These are phyloP conservation scores for Sakesphorus luctuosus DNA, from an alignment of 2,113 vertebrate genomes.

Conservation along the genomic window DNA sequence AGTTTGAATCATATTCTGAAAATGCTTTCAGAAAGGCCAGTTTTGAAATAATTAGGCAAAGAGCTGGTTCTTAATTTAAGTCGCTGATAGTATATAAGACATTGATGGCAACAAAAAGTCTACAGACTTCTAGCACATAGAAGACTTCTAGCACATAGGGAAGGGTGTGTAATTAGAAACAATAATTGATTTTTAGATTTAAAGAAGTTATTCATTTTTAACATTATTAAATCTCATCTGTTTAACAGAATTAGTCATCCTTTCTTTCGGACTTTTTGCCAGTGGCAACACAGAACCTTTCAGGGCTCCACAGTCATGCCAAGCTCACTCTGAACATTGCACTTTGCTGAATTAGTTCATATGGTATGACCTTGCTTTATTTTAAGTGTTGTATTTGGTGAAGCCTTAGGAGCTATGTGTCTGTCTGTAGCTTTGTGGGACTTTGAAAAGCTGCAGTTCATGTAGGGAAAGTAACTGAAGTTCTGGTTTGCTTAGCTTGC, in stretches of 20 bases:
- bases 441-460: not conserved
- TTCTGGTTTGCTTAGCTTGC: not conserved
- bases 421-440: not conserved
- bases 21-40: not conserved
- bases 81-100: not conserved
- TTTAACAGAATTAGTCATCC: not conserved
- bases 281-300: not conserved
- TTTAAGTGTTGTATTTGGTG: not conserved
- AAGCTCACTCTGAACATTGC: not conserved
- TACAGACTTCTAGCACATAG: not conserved
- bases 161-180: not conserved
- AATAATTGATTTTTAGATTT: not conserved
- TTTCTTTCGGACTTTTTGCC: not conserved
- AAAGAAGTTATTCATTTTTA: not conserved
- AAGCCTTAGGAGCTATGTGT: not conserved
- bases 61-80: not conserved
- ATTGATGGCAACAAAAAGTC: not conserved
- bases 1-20: not conserved
- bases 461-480: not conserved
- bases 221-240: not conserved
- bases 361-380: not conserved
- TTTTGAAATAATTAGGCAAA: not conserved
- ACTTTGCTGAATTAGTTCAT: not conserved
- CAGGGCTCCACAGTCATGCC: not conserved
- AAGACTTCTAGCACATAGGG: not conserved